These are phyloP conservation scores for Maconellicoccus hirsutus DNA, from an alignment of 1,140 invertebrate genomes.

Conservation along the genomic window DNA sequence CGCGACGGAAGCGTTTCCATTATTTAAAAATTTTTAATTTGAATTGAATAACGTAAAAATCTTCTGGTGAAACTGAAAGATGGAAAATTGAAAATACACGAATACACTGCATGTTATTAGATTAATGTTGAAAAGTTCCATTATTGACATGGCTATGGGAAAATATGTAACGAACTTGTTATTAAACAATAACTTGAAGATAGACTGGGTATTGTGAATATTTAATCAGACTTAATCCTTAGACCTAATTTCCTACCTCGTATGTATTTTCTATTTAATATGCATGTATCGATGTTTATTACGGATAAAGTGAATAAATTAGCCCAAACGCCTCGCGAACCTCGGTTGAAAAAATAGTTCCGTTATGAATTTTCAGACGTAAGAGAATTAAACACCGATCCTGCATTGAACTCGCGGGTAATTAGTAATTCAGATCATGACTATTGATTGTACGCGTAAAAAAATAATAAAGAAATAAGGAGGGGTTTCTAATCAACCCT, in stretches of 20 bases:
- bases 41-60: too few species aligned
- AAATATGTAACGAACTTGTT: neutral
- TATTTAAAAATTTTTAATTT: too few species aligned
- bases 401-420: neutral
- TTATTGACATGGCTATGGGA: neutral
- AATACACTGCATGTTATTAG: neutral
- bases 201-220: neutral
- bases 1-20: too few species aligned
- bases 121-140: neutral
- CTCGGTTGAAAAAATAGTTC: neutral
- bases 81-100: neutral
- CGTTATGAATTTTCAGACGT: neutral
- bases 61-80: too few species aligned
- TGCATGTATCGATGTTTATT: slow-evolving; percentile 4
- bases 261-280: neutral
- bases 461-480: neutral
- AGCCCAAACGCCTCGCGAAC: neutral
- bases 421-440: slow-evolving; percentile 1
- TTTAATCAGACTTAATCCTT: neutral
- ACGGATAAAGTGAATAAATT: slow-evolving; percentile 1
- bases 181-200: neutral
- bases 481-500: neutral
- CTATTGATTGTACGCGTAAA: neutral
- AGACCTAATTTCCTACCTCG: neutral
- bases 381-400: neutral